phyloP scores from a whole-genome alignment of 2,888 invertebrate genomes.

The Latrodectus elegans region DNA sequence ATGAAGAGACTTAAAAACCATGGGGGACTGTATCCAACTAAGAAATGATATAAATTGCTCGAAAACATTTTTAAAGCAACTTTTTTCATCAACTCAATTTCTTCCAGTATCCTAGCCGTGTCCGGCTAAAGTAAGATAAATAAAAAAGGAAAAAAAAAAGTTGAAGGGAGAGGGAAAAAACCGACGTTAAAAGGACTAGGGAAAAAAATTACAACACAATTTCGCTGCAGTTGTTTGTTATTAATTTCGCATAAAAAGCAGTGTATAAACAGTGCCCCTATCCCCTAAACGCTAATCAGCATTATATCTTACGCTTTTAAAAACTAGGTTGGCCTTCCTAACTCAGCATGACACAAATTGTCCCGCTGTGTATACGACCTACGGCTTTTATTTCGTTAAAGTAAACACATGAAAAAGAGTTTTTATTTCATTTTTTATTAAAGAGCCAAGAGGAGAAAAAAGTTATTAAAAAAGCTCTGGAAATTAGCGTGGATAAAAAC shows the following conservation, averaged over 20 bases:
- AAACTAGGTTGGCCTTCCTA: slow-evolving; percentile 50
- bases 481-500: slow-evolving; percentile 64
- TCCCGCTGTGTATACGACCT: slow-evolving; percentile 50
- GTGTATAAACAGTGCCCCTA: slow-evolving; percentile 42
- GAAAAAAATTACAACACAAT: slow-evolving; percentile 38
- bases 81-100: slow-evolving; percentile 26
- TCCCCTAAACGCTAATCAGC: slow-evolving; percentile 65
- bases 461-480: slow-evolving; percentile 31
- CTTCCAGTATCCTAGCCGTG: not conserved
- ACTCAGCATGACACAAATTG: slow-evolving; percentile 61
- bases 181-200: slow-evolving; percentile 6
- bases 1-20: slow-evolving; percentile 7
- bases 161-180: slow-evolving; percentile 6
- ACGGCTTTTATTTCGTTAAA: slow-evolving; percentile 28
- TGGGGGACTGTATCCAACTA: slow-evolving; percentile 23
- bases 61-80: slow-evolving; percentile 42
- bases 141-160: slow-evolving; percentile 26
- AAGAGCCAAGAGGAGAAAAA: slow-evolving; percentile 20
- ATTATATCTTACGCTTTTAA: slow-evolving; percentile 66
- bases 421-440: slow-evolving; percentile 15
- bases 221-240: slow-evolving; percentile 56
- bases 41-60: slow-evolving; percentile 41
- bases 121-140: slow-evolving; percentile 1
- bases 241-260: slow-evolving; percentile 67
- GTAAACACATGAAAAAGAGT: slow-evolving; percentile 45